Evolutionary conservation across 2,888 invertebrate genomes (phyloP), one percentile per base, ranked within the genome.

Genomic region (Sarcophaga variegata): DNA sequence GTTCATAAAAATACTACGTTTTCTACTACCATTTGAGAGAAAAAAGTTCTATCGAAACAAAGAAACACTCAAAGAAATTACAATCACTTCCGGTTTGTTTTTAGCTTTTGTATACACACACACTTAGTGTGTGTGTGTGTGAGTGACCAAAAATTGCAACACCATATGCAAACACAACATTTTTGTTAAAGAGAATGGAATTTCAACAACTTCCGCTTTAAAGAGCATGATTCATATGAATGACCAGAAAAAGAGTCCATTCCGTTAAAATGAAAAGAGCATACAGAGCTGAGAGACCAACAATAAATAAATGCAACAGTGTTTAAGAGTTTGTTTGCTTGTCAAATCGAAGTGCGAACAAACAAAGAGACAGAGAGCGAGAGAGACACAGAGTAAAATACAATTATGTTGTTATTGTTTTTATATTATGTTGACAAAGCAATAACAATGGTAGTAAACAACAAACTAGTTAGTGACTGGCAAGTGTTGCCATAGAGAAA

Each of bases 141-240:
- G 37, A 37, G 37, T 37, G 8, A 37, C 37, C 6, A 37, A 37
- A 37, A 37, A 37, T 37, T 14, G 49, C 11, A 49, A 49, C 14
- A 45, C 10, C 25, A 66, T 3, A 54, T 20, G 72, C 22, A 59
- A 10, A 69, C 17, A 45, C 20, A 59, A 54, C 54, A 37, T 71
- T 45, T 17, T 45, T 47, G 4, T 11, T 14, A 37, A 60, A 71
- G 60, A 81, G 66, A 77, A 83, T 79, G 70, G 79, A 82, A 86
- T 69, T 45, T 69, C 72, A 74, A n/a, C 45, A 67, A 77, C 59
- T 80, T 85, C 85, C 82, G 85, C 49, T 86, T 83, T 69, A 75
- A 14, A 83, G 77, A 77, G 63, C 66, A 74, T 69, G 64, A 60
- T n/a, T 25, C 37, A 64, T 37, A 75, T 37, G 47, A 64, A 66